These are phyloP conservation scores for Drosophila pseudotakahashii DNA, from an alignment of 2,888 invertebrate species.

Conservation along the genomic window DNA sequence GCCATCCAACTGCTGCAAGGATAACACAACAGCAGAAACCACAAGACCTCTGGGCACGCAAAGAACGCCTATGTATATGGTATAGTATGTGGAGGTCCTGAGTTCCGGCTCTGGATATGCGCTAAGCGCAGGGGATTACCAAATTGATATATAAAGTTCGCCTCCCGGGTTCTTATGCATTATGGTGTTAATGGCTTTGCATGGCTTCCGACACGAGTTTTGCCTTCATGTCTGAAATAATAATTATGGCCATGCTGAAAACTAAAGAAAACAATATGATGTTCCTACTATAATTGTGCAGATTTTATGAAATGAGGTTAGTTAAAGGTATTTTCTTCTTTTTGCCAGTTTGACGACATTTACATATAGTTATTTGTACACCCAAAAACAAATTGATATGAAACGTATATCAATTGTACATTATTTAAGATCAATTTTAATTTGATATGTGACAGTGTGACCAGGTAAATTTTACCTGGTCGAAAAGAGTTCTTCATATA, in stretches of 20 bases:
- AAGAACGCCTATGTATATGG: constrained; percentile 40
- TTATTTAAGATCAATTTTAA: no score
- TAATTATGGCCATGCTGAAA: neutral
- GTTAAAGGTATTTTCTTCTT: no score
- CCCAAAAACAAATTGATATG: no score
- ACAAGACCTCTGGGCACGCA: constrained; percentile 37
- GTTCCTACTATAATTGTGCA: neutral
- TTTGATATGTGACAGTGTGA: no score
- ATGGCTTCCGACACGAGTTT: constrained; percentile 17
- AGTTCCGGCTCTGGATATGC: constrained; percentile 16
- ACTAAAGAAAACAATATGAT: neutral
- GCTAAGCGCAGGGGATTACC: constrained; percentile 46
- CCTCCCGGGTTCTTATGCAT: constrained; percentile 44
- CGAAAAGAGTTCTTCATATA: no score
- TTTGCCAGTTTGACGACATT: no score
- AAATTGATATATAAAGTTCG: constrained; percentile 51
- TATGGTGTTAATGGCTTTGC: constrained; percentile 50
- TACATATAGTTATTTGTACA: no score
- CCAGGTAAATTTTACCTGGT: no score
- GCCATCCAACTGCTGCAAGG: constrained; percentile 29
- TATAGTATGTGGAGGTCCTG: constrained; percentile 27
- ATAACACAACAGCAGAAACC: constrained; percentile 28
- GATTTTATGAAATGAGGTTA: neutral
- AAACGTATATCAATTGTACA: no score
- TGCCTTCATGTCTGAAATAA: constrained; percentile 8